phyloP scores from a whole-genome alignment of 2,113 vertebrate species.

The Dryoscopus gambensis region DNA sequence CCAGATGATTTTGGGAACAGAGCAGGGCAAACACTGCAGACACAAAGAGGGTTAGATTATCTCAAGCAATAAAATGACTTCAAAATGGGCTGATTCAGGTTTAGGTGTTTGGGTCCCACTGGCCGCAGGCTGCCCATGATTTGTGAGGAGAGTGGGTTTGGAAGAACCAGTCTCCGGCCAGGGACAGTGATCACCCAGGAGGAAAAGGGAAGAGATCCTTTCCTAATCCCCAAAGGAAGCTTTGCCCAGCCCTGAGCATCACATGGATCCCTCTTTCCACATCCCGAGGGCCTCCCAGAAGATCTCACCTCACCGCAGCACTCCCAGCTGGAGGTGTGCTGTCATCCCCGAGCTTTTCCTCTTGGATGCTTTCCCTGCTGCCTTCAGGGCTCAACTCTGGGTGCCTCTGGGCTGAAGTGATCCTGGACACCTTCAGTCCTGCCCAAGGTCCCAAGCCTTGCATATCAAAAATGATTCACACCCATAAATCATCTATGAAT shows the following conservation, averaged over 20 bases:
- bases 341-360: neutral
- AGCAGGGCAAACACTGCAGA: rapidly evolving
- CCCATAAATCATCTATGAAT: rapidly evolving
- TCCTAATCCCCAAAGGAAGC: neutral
- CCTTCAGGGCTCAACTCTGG: neutral
- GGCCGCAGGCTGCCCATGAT: neutral
- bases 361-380: neutral
- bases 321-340: neutral
- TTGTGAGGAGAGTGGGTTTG: neutral
- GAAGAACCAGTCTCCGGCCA: neutral
- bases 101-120: neutral
- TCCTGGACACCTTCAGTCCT: neutral
- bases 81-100: neutral
- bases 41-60: neutral
- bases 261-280: neutral
- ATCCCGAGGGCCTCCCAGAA: neutral
- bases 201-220: neutral
- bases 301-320: neutral
- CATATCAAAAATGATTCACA: neutral
- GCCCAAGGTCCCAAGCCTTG: neutral
- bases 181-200: neutral
- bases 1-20: neutral
- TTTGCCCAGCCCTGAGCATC: neutral
- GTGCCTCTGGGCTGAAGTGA: neutral
- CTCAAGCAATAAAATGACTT: neutral